phyloP scores from a whole-genome alignment of 2,113 vertebrate species.

The Salvelinus sp. region DNA sequence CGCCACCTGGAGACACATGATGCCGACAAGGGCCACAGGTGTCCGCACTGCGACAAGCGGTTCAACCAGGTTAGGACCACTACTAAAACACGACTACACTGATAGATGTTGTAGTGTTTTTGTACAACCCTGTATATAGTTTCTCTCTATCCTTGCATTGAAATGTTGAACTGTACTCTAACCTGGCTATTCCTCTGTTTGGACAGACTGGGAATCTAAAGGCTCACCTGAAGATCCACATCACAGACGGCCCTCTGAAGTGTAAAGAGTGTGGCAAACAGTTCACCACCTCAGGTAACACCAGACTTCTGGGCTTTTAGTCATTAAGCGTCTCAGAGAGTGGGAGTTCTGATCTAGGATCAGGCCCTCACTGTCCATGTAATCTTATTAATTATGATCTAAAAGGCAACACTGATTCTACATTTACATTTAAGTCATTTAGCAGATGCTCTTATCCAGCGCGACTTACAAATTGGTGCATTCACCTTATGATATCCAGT shows the following conservation, averaged over 20 bases:
- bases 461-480: too few relatives aligned
- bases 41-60: conserved; percentile 94
- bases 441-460: too few relatives aligned
- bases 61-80: conserved; percentile 88
- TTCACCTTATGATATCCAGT: too few relatives aligned
- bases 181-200: conserved; percentile 4
- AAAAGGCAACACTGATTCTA: too few relatives aligned
- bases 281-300: conserved; percentile 96
- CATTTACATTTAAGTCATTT: too few relatives aligned
- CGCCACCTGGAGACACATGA: conserved; percentile 95
- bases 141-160: neutral
- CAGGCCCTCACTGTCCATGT: too few relatives aligned
- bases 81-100: neutral
- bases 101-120: neutral
- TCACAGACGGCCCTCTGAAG: conserved; percentile 90
- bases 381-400: too few relatives aligned
- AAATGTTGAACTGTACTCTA: neutral
- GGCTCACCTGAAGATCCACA: conserved; percentile 95
- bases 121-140: neutral
- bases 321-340: too few relatives aligned
- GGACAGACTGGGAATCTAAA: conserved; percentile 90
- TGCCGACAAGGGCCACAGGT: conserved; percentile 94
- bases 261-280: conserved; percentile 97
- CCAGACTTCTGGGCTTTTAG: too few relatives aligned
- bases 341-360: too few relatives aligned